Conservation (phyloP, 2,113 vertebrate species). For the Gorsachius goisagi region DNA sequence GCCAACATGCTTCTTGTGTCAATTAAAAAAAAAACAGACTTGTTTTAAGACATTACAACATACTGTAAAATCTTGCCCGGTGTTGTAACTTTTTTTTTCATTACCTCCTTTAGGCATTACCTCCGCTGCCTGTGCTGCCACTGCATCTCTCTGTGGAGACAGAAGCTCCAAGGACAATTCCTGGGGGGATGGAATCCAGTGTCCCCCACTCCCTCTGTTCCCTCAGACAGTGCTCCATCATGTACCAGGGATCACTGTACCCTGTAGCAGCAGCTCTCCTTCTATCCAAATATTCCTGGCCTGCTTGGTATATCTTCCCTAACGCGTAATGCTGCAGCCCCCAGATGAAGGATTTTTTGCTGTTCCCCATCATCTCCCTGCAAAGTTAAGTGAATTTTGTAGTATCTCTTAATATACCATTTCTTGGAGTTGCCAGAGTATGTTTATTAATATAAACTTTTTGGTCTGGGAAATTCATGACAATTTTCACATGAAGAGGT, state of each 20-base stretch:
- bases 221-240: neutral
- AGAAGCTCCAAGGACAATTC: neutral
- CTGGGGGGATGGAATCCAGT: neutral
- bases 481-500: neutral
- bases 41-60: neutral
- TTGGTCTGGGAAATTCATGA: conserved; percentile 19
- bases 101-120: neutral
- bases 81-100: neutral
- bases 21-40: neutral
- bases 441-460: conserved; percentile 53
- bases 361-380: neutral
- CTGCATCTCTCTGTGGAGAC: neutral
- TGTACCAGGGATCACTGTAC: neutral
- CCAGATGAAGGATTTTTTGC: neutral
- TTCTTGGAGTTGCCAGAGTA: neutral
- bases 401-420: neutral
- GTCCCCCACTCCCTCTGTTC: neutral
- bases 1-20: neutral
- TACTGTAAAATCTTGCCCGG: neutral
- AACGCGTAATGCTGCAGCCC: neutral
- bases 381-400: neutral
- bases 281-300: neutral
- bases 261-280: neutral
- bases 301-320: neutral
- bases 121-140: neutral